Evolutionary conservation across 2,888 invertebrate species (phyloP), one percentile per base, ranked within the genome.

Genomic region (Automeris io): DNA sequence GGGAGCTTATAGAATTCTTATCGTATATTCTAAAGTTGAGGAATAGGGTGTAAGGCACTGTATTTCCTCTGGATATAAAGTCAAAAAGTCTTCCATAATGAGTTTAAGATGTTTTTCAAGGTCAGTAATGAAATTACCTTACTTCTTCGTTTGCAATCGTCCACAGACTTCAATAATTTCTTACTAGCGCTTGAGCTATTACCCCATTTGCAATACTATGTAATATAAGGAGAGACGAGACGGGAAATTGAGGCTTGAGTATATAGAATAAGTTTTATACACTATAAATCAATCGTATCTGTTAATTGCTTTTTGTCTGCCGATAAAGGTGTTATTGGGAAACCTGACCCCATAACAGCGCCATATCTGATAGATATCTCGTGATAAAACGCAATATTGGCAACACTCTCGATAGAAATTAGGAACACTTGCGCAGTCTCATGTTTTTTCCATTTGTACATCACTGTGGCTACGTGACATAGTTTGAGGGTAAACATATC

Each of bases 301-400:
- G 26, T 48, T 57, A 51, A 54, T 57, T 47, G 48, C 44, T 46
- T 44, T 44, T 40, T 13, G 42, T 40, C 22, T 39, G 40, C 37
- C 37, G 59, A 56, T 56, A 58, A 58, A 45, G 38, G 40, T 43
- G 45, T 55, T 61, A 66, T 64, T 59, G 47, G 45, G 32, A 38
- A 38, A 49, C 47, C 48, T 45, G 49, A 44, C 43, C 41, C 44
- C 42, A 52, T 52, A 51, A 51, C 43, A 42, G 41, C 51, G 49
- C 45, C 43, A 49, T 57, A 58, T 57, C 46, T 38, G 19, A 23
- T 33, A 51, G 19, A 59, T 63, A 70, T 70, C 64, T 38, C 13
- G 18, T 29, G 59, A 66, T 71, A 65, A 53, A 41, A 39, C 35
- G 39, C 45, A 49, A 61, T 70, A 61, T 67, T 63, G 55, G 57